phyloP scores from a whole-genome alignment of 1,140 invertebrate genomes.

The Lucilia sericata region DNA sequence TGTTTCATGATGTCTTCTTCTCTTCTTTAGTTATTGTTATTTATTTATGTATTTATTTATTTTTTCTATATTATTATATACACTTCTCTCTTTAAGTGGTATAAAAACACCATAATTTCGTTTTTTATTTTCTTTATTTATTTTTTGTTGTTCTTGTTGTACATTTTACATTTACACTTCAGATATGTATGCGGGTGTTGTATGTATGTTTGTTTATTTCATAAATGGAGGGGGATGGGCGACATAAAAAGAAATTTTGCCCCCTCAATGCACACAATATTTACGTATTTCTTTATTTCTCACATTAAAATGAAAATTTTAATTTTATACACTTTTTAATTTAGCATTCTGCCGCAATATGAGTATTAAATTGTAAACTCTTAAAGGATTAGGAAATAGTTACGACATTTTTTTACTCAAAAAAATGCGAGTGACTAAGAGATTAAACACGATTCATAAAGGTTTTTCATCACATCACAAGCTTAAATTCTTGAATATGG shows the following conservation, averaged over 20 bases:
- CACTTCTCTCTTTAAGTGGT: conserved; percentile 8
- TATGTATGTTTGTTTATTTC: not conserved
- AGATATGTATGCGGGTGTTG: conserved; percentile 23
- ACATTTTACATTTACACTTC: not conserved
- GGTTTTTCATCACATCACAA: not conserved
- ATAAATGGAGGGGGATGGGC: no score
- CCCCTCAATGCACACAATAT: not conserved
- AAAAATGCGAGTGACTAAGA: not conserved
- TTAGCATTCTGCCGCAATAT: no score
- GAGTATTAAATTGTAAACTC: not conserved
- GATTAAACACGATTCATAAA: not conserved
- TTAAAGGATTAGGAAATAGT: not conserved
- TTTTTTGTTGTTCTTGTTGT: not conserved
- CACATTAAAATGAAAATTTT: no score
- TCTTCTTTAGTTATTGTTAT: not conserved
- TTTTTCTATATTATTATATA: not conserved
- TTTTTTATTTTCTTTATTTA: not conserved
- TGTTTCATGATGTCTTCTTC: conserved; percentile 13
- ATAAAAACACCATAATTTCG: conserved; percentile 19
- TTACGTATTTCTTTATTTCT: not conserved
- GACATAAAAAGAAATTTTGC: not conserved
- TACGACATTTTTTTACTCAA: not conserved
- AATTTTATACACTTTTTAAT: no score
- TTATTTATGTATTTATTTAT: conserved; percentile 23
- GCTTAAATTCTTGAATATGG: not conserved